Evolutionary conservation across 2,797 vertebrate species (phyloP).

Genomic region (Fundulus diaphanus): DNA sequence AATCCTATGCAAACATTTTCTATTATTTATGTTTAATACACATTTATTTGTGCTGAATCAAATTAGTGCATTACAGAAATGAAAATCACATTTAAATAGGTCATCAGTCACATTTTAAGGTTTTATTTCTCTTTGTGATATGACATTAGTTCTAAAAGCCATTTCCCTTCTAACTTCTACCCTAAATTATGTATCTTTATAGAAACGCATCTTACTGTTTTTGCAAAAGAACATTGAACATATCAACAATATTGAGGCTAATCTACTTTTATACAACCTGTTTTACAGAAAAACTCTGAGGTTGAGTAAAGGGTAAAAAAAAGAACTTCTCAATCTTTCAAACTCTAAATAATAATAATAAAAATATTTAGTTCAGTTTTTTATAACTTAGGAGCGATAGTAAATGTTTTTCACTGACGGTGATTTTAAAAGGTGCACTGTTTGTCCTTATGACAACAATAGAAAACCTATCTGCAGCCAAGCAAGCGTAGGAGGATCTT

Average conservation of each 20-base stretch:
- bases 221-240: background rate
- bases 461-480: background rate
- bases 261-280: background rate
- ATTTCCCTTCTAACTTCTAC: background rate
- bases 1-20: background rate
- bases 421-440: background rate
- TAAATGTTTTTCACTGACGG: background rate
- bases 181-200: background rate
- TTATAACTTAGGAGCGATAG: background rate
- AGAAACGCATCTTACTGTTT: background rate
- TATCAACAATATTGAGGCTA: too few relatives aligned
- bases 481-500: background rate
- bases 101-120: background rate
- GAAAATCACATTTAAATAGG: background rate
- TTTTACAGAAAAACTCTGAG: background rate
- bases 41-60: background rate
- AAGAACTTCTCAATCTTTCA: background rate
- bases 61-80: background rate
- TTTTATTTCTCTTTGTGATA: background rate
- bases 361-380: background rate
- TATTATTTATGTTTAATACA: background rate
- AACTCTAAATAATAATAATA: background rate
- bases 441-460: too few relatives aligned
- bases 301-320: too few relatives aligned
- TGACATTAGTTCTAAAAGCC: background rate